phyloP scores from a whole-genome alignment of 2,797 vertebrate genomes.

The Sphenopsis melanotis region DNA sequence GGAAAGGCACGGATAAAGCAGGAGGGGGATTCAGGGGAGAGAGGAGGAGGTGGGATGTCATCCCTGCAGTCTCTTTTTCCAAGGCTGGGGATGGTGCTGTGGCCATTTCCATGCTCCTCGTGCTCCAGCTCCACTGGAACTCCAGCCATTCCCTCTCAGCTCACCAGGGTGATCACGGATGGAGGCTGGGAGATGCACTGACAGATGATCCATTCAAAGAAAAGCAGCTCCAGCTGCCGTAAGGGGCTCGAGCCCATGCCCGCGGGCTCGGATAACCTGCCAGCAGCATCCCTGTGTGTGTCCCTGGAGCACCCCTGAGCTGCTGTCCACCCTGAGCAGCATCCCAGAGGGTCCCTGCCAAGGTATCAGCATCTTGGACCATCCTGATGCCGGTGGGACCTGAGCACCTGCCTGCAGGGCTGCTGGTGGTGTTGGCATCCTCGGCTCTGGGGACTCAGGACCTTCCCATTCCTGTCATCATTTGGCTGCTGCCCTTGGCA shows the following conservation, averaged over 20 bases:
- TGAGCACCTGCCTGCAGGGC: neutral
- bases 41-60: neutral
- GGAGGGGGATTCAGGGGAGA: neutral
- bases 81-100: fast-evolving
- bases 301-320: neutral
- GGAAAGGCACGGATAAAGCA: fast-evolving
- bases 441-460: neutral
- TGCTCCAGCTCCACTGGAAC: neutral
- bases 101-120: neutral
- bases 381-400: neutral
- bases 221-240: neutral
- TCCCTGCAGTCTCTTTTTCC: neutral
- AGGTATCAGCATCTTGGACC: neutral
- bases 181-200: neutral
- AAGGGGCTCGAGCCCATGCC: neutral
- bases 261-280: fast-evolving
- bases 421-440: neutral
- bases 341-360: neutral
- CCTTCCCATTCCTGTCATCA: neutral
- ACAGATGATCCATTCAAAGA: neutral
- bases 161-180: fast-evolving
- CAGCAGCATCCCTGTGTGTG: neutral
- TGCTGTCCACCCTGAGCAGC: neutral
- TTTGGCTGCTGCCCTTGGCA: neutral
- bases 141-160: neutral